Evolutionary conservation across 2,888 invertebrate genomes (phyloP), one percentile per base, ranked within the genome.

Genomic region (Acrocera orbiculus): DNA sequence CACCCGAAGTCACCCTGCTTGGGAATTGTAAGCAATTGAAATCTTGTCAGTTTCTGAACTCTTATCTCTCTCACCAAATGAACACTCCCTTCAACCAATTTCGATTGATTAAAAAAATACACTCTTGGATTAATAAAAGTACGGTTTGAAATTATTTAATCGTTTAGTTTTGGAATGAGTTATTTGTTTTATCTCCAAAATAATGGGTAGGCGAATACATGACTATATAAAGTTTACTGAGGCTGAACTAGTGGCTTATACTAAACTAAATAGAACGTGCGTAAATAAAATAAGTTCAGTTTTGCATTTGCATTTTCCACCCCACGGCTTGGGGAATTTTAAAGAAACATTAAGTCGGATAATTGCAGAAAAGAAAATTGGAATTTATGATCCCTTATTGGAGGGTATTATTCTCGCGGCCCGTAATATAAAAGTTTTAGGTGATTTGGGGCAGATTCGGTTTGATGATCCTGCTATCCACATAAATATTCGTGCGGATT

Each of bases 351-450:
- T 73, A 2, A 57, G 59, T 39, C 61, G 64, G 31, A 58, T 53
- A 13, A 43, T 61, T 9, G 45, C 48, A 3, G 38, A 64, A 16
- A 54, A 52, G 16, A 62, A 59, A 42, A 56, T 72, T 14, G 64
- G 67, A 37, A 58, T 54, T 40, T 72, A 66, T 41, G 66, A 69
- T 44, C 41, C 50, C 17, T 54, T 56, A 52, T 52, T 74, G 19
- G 52, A 65, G 34, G 76, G 75, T 4, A 69, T 75, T 34, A 52
- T 74, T 10, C 50, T 76, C 13, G 69, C 70, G 13, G 70, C 70
- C 42, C 62, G 65, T 42, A 70, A 73, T 40, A 62, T 73, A 4
- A 70, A 67, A 49, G 46, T 75, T 2, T 37, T 67, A 4, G 61
- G 61, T 1, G 45, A 56, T 3, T 40, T 55, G 3, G 72, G 67